Conservation (phyloP, 2,113 vertebrate species). For the Oriolus oriolus region DNA sequence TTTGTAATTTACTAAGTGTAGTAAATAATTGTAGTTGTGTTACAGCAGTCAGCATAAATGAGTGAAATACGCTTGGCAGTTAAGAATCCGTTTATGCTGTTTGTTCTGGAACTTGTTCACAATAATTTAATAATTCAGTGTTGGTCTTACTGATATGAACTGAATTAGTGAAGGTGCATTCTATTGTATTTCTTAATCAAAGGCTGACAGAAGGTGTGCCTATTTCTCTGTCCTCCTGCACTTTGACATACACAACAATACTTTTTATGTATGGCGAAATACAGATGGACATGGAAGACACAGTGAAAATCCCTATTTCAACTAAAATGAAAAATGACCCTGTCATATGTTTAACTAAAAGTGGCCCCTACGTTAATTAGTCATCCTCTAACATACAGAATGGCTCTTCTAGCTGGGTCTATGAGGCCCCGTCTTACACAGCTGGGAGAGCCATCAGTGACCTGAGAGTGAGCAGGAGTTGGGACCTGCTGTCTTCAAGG, state of each 20-base stretch:
- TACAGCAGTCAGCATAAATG: neutral
- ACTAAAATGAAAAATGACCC: neutral
- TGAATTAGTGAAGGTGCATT: neutral
- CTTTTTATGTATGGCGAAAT: neutral
- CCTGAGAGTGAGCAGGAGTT: neutral
- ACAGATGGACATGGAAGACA: neutral
- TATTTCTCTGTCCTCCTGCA: neutral
- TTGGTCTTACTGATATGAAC: neutral
- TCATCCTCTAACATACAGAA: neutral
- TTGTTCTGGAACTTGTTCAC: neutral
- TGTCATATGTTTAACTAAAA: neutral
- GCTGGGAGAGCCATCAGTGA: neutral
- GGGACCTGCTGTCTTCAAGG: neutral
- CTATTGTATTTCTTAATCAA: neutral
- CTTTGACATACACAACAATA: neutral
- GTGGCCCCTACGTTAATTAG: neutral
- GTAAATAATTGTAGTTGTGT: neutral
- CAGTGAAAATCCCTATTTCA: neutral
- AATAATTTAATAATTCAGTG: neutral
- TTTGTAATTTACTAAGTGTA: neutral
- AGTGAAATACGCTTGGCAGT: neutral
- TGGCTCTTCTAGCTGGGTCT: neutral
- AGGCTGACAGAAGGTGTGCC: neutral
- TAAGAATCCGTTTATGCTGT: neutral
- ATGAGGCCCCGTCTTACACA: accelerated